Base-by-base conservation (phyloP, 2,888 invertebrate species). In the Ophraella communa region DNA sequence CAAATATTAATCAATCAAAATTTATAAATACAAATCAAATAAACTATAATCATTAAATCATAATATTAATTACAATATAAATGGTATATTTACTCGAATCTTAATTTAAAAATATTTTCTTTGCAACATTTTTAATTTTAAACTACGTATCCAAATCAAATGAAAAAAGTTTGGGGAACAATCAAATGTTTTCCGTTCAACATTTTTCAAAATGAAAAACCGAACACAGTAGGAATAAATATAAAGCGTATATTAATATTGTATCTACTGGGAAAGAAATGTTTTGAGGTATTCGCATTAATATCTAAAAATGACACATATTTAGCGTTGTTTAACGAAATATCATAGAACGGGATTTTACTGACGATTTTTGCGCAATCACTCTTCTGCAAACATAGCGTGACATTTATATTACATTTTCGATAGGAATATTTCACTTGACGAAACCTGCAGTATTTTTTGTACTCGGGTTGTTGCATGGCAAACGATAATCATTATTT, bases 391-490 rank as follows among this genome's bases (percentile, higher is more conserved):
- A 17, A 51, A 24, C 23, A 27, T 51, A 51, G 17, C 49, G 49
- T 51, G 49, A 23, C 49, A 24, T 27, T 51, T 17, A 23, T 17
- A 51, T 51, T 51, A 51, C 24, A 51, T 51, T n/a, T 27, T 51
- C 24, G 10, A 51, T 23, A 51, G 5, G 14, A 51, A 27, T 27
- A 51, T 27, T 51, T 51, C 23, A 51, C 27, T 24, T 17, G 27
- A 51, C 17, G 27, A 51, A 51, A 51, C 24, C 49, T 27, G 49
- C 49, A 51, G 27, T 51, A 14, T 51, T 24, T 51, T 51, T 14
- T 27, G 10, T 47, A 8, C 17, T 27, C 45, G 27, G 11, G 10
- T 10, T 10, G 27, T 51, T 27, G 49, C 49, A 17, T 51, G 49
- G 27, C 4, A 27, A 10, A 51, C 7, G 14, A 51, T 51, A 51